Evolutionary conservation across 2,797 vertebrate species (phyloP).

Genomic region (Pipistrellus pipistrellus): DNA sequence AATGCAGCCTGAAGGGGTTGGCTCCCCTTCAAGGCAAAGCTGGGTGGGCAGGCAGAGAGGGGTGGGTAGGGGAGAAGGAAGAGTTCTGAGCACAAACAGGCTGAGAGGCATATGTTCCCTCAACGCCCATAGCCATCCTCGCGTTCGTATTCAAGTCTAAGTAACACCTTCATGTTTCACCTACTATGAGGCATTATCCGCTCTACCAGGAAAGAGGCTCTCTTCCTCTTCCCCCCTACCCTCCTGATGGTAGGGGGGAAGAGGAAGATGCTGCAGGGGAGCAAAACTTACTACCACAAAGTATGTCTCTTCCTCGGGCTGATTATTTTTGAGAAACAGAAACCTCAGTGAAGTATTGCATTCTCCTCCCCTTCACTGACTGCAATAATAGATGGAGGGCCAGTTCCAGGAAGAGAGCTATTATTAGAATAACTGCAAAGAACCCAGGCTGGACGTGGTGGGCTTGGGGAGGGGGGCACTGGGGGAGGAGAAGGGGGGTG

Average conservation of each 20-base stretch:
- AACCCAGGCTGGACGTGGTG: neutral
- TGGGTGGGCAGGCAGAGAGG: neutral
- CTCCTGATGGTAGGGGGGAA: too few species aligned
- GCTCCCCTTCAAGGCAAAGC: neutral
- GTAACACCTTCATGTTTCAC: neutral
- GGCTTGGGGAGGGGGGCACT: rapidly evolving
- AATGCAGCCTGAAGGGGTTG: neutral
- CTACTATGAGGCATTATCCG: neutral
- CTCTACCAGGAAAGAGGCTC: neutral
- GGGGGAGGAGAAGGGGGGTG: too few species aligned
- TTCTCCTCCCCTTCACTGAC: neutral
- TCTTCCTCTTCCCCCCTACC: neutral
- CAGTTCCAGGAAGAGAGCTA: neutral
- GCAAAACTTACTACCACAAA: neutral
- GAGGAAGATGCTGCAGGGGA: too few species aligned
- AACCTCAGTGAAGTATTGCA: neutral
- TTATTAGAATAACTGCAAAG: neutral
- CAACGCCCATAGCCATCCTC: neutral
- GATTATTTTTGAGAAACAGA: neutral
- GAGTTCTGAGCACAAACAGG: neutral
- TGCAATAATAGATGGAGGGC: neutral
- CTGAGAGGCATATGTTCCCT: neutral
- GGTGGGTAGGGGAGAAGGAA: too few species aligned
- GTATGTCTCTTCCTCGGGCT: neutral
- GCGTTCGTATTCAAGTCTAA: too few species aligned